Evolutionary conservation across 2,113 vertebrate species (phyloP).

Genomic region (Oophaga pumilio): DNA sequence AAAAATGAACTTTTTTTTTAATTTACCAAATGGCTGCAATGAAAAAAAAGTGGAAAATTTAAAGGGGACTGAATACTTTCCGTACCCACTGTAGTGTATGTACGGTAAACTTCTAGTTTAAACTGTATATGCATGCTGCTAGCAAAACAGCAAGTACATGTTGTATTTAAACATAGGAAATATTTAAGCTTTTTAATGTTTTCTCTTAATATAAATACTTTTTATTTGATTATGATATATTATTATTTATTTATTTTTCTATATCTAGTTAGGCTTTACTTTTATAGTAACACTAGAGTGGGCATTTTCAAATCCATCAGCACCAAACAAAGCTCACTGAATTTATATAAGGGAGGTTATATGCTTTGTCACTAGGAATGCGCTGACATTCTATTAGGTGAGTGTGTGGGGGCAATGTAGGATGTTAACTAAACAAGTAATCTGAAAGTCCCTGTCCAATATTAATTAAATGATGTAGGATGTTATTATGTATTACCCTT

Average conservation of each 20-base stretch:
- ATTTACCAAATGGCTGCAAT: too few relatives aligned
- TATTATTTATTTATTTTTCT: background rate
- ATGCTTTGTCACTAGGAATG: conserved; percentile 81
- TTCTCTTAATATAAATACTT: background rate
- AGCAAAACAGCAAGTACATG: background rate
- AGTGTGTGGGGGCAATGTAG: conserved; percentile 71
- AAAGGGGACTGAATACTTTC: too few relatives aligned
- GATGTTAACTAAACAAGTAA: conserved; percentile 68
- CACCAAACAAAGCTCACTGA: conserved; percentile 66
- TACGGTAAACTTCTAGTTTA: too few relatives aligned
- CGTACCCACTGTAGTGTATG: too few relatives aligned
- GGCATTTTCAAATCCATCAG: conserved; percentile 64
- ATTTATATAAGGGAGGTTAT: conserved; percentile 78
- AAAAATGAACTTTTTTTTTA: too few relatives aligned
- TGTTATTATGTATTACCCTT: conserved; percentile 64
- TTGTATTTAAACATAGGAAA: too few relatives aligned
- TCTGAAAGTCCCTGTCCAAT: conserved; percentile 66
- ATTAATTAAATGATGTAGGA: conserved; percentile 74
- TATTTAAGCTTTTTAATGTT: background rate
- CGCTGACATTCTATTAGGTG: conserved; percentile 74
- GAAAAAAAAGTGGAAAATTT: too few relatives aligned
- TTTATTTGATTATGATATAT: background rate
- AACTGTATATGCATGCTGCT: too few relatives aligned
- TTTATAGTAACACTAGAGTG: conserved; percentile 55
- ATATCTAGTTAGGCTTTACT: too few relatives aligned